phyloP scores from a whole-genome alignment of 2,888 invertebrate species.

The Eugnorisma glareosa region DNA sequence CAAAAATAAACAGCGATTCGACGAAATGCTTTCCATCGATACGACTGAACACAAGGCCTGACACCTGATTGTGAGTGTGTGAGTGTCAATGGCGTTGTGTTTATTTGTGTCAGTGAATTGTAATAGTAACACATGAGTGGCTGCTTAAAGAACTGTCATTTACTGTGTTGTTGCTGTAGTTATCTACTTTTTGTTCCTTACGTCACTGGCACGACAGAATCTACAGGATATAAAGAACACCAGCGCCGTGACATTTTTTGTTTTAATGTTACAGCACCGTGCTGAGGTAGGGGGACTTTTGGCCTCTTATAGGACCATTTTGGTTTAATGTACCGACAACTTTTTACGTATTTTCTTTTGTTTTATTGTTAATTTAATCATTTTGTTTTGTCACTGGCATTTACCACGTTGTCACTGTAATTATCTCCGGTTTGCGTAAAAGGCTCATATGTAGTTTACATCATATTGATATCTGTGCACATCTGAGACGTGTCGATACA shows the following conservation, averaged over 20 bases:
- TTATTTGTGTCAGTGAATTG: slow-evolving; percentile 28
- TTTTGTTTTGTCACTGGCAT: not conserved
- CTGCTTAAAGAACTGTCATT: slow-evolving; percentile 5
- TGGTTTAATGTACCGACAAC: no score
- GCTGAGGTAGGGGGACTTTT: no score
- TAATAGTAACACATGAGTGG: slow-evolving; percentile 3
- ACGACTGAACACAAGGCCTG: slow-evolving; percentile 29
- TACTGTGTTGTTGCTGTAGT: not conserved
- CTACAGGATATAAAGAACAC: no score
- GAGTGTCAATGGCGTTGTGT: slow-evolving; percentile 7
- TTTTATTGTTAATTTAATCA: no score
- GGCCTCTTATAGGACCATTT: no score
- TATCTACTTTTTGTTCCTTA: not conserved
- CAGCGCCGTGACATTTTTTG: no score
- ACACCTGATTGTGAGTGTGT: slow-evolving; percentile 17
- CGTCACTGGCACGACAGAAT: not conserved
- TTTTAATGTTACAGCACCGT: no score
- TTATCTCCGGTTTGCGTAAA: not conserved
- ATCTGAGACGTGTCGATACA: not conserved
- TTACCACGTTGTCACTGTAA: not conserved
- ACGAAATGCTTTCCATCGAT: slow-evolving; percentile 58
- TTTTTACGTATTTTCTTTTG: no score
- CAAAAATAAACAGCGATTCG: slow-evolving; percentile 76
- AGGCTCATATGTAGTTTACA: not conserved
- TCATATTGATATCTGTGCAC: not conserved